These are phyloP conservation scores for Theristicus caerulescens DNA, from an alignment of 2,113 vertebrate genomes.

Conservation along the genomic window DNA sequence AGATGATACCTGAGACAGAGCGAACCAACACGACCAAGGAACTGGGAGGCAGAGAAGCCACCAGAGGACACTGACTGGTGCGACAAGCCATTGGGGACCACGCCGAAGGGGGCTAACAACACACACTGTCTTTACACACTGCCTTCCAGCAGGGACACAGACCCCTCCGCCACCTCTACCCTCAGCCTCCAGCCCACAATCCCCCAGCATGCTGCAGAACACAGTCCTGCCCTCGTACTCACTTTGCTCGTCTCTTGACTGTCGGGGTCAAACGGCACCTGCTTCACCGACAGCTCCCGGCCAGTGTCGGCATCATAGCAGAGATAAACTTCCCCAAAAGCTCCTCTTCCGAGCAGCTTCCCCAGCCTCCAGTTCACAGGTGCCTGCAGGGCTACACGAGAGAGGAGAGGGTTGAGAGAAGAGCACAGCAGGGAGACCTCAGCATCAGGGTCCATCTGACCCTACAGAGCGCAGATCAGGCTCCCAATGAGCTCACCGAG, in stretches of 20 bases:
- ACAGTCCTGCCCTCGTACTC: not conserved
- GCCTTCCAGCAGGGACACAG: not conserved
- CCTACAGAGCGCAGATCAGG: not conserved
- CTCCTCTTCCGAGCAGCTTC: constrained; percentile 87
- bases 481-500: not conserved
- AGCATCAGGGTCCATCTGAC: not conserved
- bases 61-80: not conserved
- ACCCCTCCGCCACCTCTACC: not conserved
- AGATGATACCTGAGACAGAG: not conserved
- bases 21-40: not conserved
- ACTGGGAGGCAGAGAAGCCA: not conserved
- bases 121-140: not conserved
- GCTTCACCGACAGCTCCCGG: constrained; percentile 88
- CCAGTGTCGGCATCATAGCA: constrained; percentile 91
- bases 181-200: not conserved
- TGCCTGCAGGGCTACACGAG: constrained; percentile 79
- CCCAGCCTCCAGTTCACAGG: constrained; percentile 92
- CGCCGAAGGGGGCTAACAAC: not conserved
- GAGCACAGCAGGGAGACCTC: not conserved
- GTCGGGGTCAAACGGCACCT: constrained; percentile 89
- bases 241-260: constrained; percentile 92
- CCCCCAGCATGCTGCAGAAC: not conserved
- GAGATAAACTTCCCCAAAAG: constrained; percentile 91
- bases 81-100: not conserved
- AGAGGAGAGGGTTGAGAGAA: not conserved